phyloP scores from a whole-genome alignment of 2,797 vertebrate species.

The Siniperca scherzeri region DNA sequence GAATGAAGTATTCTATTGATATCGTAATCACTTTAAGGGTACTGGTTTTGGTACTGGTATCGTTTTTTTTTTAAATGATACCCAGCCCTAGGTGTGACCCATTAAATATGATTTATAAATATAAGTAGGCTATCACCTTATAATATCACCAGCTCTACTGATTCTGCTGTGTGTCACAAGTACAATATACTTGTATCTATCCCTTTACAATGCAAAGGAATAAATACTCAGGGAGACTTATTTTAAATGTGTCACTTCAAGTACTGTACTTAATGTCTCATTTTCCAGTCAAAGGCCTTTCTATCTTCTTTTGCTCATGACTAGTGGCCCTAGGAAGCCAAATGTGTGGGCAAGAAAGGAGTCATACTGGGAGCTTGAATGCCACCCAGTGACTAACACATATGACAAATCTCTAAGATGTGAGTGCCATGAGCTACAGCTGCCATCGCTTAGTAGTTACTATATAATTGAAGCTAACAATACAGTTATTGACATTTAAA shows the following conservation, averaged over 20 bases:
- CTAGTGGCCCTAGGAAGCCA: not conserved
- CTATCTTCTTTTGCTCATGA: not conserved
- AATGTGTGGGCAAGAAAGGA: conserved; percentile 35
- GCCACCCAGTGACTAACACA: conserved; percentile 45
- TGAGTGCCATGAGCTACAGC: not conserved
- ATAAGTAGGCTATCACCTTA: not conserved
- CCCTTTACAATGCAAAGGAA: not conserved
- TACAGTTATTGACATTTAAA: not conserved
- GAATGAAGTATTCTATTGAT: too few species aligned
- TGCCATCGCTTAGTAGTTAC: not conserved
- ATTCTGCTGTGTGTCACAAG: not conserved
- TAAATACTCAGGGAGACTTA: not conserved
- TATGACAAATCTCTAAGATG: conserved; percentile 23
- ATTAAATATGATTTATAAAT: too few species aligned
- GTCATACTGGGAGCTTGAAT: conserved; percentile 39
- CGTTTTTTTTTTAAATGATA: too few species aligned
- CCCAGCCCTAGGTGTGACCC: too few species aligned
- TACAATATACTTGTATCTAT: not conserved
- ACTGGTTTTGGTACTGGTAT: too few species aligned
- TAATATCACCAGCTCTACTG: too few species aligned
- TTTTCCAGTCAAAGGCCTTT: conserved; percentile 1
- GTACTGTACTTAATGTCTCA: not conserved
- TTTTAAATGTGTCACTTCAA: not conserved
- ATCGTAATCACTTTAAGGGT: too few species aligned
- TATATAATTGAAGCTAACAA: not conserved